Conservation (phyloP, 2,113 vertebrate species). For the Trochalopteron elliotii region DNA sequence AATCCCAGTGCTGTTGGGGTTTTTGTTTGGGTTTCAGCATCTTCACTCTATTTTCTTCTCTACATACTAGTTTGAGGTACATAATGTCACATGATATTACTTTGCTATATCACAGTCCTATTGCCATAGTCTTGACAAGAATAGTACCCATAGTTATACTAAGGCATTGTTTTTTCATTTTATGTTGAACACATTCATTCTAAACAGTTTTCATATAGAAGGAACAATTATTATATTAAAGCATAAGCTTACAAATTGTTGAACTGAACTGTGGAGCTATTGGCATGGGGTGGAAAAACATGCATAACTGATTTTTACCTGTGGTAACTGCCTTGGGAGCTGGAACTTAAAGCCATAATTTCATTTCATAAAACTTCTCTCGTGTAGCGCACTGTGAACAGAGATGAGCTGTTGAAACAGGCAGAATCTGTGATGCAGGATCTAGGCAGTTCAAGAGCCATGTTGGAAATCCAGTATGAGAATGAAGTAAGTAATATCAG, state of each 20-base stretch:
- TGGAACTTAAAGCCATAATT: slow-evolving; percentile 24
- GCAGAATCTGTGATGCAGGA: slow-evolving; percentile 99
- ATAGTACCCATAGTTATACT: neutral
- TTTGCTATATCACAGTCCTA: neutral
- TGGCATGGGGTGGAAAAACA: neutral
- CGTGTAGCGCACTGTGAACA: slow-evolving; percentile 94
- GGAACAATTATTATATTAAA: neutral
- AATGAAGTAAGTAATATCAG: slow-evolving; percentile 88
- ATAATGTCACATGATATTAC: neutral
- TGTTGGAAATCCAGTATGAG: slow-evolving; percentile 99
- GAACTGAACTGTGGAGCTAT: neutral
- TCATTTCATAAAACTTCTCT: slow-evolving; percentile 37
- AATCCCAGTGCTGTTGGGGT: neutral
- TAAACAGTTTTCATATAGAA: neutral
- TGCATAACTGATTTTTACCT: neutral
- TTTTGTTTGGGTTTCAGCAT: neutral
- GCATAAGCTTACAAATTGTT: neutral
- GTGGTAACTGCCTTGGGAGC: slow-evolving; percentile 26
- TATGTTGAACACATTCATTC: neutral
- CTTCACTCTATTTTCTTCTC: neutral
- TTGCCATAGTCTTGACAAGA: neutral
- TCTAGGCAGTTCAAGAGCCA: slow-evolving; percentile 96
- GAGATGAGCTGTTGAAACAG: slow-evolving; percentile 97
- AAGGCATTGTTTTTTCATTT: neutral
- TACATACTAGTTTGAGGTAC: neutral